phyloP scores from a whole-genome alignment of 2,113 vertebrate species.

The Marmota monax region DNA sequence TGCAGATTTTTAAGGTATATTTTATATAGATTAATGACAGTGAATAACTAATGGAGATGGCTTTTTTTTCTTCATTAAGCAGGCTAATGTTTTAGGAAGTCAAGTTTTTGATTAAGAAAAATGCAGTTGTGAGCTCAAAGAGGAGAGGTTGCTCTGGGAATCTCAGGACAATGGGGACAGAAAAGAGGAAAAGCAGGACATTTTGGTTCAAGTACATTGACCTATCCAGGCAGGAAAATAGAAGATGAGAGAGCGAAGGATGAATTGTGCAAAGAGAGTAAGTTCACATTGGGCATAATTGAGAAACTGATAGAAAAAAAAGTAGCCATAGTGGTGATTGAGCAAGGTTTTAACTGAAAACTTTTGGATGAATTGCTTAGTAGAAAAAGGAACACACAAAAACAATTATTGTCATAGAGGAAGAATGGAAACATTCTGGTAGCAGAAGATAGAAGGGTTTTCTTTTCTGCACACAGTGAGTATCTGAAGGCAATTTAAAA shows the following conservation, averaged over 20 bases:
- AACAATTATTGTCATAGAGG: background rate
- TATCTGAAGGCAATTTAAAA: background rate
- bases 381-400: background rate
- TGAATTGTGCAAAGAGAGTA: background rate
- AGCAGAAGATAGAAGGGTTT: background rate
- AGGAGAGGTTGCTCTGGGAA: background rate
- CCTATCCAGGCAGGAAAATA: background rate
- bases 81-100: background rate
- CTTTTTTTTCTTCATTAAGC: background rate
- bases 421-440: background rate
- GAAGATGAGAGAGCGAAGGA: background rate
- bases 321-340: background rate
- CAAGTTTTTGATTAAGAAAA: slow-evolving; percentile 8
- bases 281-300: background rate
- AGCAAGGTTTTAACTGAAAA: background rate
- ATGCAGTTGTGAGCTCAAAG: background rate
- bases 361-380: slow-evolving; percentile 36
- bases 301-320: background rate
- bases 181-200: background rate
- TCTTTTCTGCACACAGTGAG: background rate
- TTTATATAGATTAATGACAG: background rate
- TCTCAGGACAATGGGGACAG: background rate
- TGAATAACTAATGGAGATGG: background rate
- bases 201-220: background rate
- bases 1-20: background rate